Evolutionary conservation across 1,140 invertebrate species (phyloP).

Genomic region (Bombus sylvicola): DNA sequence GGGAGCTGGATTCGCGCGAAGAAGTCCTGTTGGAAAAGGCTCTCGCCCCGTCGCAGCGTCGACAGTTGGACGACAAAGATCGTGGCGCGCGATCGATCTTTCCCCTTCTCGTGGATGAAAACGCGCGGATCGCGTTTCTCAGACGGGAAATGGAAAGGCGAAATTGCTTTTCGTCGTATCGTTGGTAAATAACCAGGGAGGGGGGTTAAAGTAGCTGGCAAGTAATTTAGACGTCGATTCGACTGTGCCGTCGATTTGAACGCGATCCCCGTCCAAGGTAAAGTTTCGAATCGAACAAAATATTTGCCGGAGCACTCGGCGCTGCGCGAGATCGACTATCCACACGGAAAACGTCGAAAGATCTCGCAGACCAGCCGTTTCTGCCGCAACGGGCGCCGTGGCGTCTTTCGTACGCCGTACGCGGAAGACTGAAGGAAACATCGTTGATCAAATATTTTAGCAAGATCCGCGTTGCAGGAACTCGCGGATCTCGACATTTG

Average conservation of each 20-base stretch:
- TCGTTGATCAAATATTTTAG: constrained; percentile 22
- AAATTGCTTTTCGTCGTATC: neutral
- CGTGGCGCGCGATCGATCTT: neutral
- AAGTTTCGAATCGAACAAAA: constrained; percentile 19
- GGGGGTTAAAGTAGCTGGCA: neutral
- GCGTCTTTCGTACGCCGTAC: neutral
- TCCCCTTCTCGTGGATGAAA: neutral
- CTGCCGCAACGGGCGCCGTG: too few species aligned
- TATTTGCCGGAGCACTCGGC: constrained; percentile 30
- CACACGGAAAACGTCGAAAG: neutral
- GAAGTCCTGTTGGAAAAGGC: neutral
- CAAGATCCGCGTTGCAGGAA: neutral
- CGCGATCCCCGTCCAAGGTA: neutral
- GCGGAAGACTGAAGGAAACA: neutral
- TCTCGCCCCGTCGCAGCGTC: too few species aligned
- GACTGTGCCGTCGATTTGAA: neutral
- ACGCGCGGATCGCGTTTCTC: neutral
- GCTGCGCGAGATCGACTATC: neutral
- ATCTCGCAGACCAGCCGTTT: neutral
- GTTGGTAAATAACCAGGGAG: neutral
- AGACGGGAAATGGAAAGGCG: neutral
- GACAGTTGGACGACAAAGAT: too few species aligned
- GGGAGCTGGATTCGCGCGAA: neutral
- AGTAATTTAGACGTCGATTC: neutral
- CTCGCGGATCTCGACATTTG: constrained; percentile 1